phyloP scores from a whole-genome alignment of 2,797 vertebrate genomes.

The Halcyon chelicuti region DNA sequence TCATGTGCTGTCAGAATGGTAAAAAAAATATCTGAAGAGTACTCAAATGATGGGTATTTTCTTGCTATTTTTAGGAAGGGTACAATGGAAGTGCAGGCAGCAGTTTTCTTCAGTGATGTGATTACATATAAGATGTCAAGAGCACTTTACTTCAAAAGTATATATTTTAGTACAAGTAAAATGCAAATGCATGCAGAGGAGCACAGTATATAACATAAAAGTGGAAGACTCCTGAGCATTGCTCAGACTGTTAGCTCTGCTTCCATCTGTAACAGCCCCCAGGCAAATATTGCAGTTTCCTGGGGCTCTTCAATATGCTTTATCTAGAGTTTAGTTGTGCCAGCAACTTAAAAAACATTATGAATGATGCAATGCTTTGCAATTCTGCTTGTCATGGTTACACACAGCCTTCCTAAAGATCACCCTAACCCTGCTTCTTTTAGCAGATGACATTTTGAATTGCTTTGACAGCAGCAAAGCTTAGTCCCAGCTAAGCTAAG shows the following conservation, averaged over 20 bases:
- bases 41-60: not conserved
- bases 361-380: not conserved
- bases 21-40: not conserved
- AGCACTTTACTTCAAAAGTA: constrained; percentile 41
- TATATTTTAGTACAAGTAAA: constrained; percentile 26
- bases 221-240: constrained; percentile 13
- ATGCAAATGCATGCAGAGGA: constrained; percentile 33
- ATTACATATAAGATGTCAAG: not conserved
- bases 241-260: constrained; percentile 19
- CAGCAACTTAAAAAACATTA: constrained; percentile 8
- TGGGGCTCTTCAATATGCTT: not conserved
- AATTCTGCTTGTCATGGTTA: not conserved
- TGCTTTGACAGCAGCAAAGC: not conserved
- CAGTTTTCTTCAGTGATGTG: not conserved
- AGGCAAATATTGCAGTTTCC: constrained; percentile 42
- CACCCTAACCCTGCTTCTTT: not conserved
- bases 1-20: not conserved
- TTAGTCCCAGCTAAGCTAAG: not conserved
- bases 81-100: not conserved
- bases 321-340: not conserved
- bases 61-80: constrained; percentile 17
- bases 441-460: not conserved
- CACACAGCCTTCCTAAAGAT: not conserved
- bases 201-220: not conserved
- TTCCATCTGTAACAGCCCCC: constrained; percentile 38